Conservation (phyloP, 2,113 vertebrate species). For the Erythrocebus patas region DNA sequence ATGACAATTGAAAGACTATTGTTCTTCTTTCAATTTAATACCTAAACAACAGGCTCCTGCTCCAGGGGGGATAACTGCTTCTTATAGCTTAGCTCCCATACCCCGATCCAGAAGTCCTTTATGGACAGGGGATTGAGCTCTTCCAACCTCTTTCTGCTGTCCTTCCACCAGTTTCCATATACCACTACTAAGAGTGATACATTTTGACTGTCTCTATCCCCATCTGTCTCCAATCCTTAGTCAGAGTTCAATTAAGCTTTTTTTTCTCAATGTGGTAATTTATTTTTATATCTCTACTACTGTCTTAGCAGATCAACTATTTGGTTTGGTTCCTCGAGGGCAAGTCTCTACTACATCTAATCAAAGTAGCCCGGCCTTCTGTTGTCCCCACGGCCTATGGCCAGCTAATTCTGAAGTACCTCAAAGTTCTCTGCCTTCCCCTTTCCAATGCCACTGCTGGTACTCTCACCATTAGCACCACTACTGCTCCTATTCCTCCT, state of each 20-base stretch:
- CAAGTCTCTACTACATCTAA: neutral
- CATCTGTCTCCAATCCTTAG: neutral
- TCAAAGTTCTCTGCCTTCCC: neutral
- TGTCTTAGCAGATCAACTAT: neutral
- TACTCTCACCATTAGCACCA: neutral
- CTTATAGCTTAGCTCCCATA: neutral
- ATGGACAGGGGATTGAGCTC: neutral
- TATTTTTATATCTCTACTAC: neutral
- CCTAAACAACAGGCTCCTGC: neutral
- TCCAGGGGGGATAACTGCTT: neutral
- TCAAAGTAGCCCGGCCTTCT: neutral
- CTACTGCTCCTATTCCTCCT: neutral
- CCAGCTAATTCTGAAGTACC: neutral
- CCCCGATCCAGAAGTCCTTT: neutral
- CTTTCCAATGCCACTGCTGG: neutral
- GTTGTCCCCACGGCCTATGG: neutral
- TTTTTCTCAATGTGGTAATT: neutral
- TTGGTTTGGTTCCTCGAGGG: neutral
- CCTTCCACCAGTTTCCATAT: neutral
- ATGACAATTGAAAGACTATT: neutral
- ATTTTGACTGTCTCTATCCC: neutral
- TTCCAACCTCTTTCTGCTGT: neutral
- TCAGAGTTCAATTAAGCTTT: neutral
- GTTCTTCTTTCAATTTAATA: neutral
- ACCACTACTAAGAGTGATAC: neutral